phyloP scores from a whole-genome alignment of 2,888 invertebrate species.

The Papilio gigon region DNA sequence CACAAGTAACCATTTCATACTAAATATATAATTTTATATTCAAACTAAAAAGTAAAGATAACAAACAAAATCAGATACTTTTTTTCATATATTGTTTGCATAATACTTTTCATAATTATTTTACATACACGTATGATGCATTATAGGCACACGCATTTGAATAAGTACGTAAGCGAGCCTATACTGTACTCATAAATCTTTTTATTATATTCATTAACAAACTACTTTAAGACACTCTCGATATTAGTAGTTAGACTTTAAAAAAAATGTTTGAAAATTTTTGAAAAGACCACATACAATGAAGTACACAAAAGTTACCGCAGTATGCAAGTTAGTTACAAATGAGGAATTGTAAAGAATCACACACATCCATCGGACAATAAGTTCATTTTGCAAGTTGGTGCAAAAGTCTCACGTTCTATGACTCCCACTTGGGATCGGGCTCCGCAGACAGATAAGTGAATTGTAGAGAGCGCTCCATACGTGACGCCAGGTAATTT shows the following conservation, averaged over 20 bases:
- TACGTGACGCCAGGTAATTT: slow-evolving; percentile 54
- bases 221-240: too few relatives aligned
- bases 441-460: slow-evolving; percentile 58
- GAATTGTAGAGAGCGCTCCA: slow-evolving; percentile 64
- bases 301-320: background rate
- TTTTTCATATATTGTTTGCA: too few relatives aligned
- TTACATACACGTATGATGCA: too few relatives aligned
- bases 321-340: slow-evolving; percentile 20
- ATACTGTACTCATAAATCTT: too few relatives aligned
- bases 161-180: too few relatives aligned
- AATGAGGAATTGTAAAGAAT: slow-evolving; percentile 39
- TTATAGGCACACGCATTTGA: too few relatives aligned
- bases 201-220: too few relatives aligned
- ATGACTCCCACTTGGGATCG: slow-evolving; percentile 55
- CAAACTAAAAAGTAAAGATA: too few relatives aligned
- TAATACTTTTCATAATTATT: too few relatives aligned
- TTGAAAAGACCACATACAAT: background rate
- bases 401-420: slow-evolving; percentile 60
- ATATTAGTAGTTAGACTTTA: too few relatives aligned
- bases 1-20: background rate
- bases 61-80: too few relatives aligned
- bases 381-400: slow-evolving; percentile 57
- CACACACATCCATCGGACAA: slow-evolving; percentile 41
- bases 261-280: too few relatives aligned
- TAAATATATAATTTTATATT: background rate